phyloP scores from a whole-genome alignment of 2,888 invertebrate species.

The Macrophya alboannulata region DNA sequence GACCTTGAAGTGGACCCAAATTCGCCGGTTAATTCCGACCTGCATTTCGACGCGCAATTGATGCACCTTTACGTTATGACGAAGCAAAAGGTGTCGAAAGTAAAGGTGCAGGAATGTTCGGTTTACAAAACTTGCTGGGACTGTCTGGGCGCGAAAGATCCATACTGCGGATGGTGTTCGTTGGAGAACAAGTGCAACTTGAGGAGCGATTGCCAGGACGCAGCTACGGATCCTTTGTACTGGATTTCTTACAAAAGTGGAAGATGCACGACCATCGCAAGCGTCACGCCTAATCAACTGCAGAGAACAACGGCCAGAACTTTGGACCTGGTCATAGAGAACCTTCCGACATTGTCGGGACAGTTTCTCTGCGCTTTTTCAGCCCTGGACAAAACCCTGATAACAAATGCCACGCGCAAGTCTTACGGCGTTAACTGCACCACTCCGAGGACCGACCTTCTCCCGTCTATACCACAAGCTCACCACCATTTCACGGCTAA shows the following conservation, averaged over 20 bases:
- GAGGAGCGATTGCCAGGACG: constrained; percentile 94
- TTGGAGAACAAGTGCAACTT: constrained; percentile 97
- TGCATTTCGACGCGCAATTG: constrained; percentile 94
- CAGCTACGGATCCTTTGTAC: constrained; percentile 95
- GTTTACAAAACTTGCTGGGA: constrained; percentile 95
- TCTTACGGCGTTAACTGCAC: constrained; percentile 97
- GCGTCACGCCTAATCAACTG: constrained; percentile 94
- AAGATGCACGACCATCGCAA: constrained; percentile 96
- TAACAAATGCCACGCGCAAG: constrained; percentile 95
- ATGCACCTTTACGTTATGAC: constrained; percentile 98
- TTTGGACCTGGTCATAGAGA: constrained; percentile 96
- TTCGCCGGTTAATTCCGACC: constrained; percentile 93
- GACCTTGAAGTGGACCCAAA: constrained; percentile 92
- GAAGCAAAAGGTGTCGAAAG: constrained; percentile 94
- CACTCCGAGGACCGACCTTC: constrained; percentile 95
- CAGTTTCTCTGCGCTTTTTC: constrained; percentile 97
- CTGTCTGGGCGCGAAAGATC: constrained; percentile 96
- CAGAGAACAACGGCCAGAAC: constrained; percentile 97
- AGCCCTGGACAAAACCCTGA: constrained; percentile 93
- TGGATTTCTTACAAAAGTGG: constrained; percentile 99
- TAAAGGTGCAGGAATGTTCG: constrained; percentile 96
- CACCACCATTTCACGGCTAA: constrained; percentile 98
- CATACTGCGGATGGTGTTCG: constrained; percentile 99
- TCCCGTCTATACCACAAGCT: constrained; percentile 95
- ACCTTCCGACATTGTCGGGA: constrained; percentile 95